Conservation (phyloP, 2,888 invertebrate species). For the Andrena haemorrhoa region DNA sequence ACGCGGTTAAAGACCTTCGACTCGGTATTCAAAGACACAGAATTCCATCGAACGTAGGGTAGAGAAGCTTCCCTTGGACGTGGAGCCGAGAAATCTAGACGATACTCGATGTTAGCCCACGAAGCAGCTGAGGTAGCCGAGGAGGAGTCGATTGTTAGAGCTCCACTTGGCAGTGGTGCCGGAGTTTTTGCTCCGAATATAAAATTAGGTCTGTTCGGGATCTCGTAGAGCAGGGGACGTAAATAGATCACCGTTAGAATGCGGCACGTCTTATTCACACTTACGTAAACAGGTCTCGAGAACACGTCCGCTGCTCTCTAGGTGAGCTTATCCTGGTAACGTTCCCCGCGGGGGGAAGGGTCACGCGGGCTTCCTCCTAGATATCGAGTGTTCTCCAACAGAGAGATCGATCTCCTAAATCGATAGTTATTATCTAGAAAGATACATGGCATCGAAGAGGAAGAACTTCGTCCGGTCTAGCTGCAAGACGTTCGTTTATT, state of each 20-base stretch:
- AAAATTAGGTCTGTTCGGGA: conserved; percentile 74
- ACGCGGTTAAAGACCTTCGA: too few species aligned
- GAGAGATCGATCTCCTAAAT: background rate
- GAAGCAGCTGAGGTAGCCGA: conserved; percentile 11
- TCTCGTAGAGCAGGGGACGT: conserved; percentile 68
- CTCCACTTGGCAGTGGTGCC: conserved; percentile 73
- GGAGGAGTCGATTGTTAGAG: conserved; percentile 64
- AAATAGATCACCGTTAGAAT: conserved; percentile 75
- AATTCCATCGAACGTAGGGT: background rate
- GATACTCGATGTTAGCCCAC: conserved; percentile 25
- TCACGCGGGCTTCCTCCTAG: background rate
- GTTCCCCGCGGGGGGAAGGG: conserved; percentile 11
- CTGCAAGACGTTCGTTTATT: too few species aligned
- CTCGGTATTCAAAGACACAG: background rate
- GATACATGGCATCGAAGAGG: too few species aligned
- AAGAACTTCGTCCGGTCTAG: too few species aligned
- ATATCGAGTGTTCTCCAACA: conserved; percentile 1
- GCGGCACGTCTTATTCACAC: conserved; percentile 74
- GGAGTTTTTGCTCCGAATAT: conserved; percentile 75
- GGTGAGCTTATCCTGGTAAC: conserved; percentile 29
- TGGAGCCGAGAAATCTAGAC: conserved; percentile 22
- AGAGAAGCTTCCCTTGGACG: background rate
- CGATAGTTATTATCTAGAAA: too few species aligned
- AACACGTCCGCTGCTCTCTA: conserved; percentile 42
- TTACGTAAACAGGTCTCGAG: conserved; percentile 75